These are phyloP conservation scores for Adineta ricciae DNA, from an alignment of 2,888 invertebrate genomes.

Conservation along the genomic window DNA sequence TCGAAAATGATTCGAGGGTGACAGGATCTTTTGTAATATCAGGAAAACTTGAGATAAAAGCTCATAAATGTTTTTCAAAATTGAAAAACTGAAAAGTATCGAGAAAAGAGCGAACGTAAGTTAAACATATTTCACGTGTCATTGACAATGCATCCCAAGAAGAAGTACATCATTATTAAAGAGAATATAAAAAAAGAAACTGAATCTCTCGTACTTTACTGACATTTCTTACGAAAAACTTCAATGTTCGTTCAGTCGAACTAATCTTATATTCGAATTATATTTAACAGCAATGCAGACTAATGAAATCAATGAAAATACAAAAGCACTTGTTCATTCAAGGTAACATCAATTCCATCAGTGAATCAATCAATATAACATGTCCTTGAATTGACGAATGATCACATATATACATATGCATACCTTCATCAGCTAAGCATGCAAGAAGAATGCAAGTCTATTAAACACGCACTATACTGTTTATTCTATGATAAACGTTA, in stretches of 20 bases:
- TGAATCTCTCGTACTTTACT: not conserved
- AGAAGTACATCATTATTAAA: not conserved
- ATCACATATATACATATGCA: not conserved
- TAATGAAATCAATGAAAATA: not conserved
- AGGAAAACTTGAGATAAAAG: not conserved
- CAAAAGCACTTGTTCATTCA: not conserved
- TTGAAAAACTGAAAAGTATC: not conserved
- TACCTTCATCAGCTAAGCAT: not conserved
- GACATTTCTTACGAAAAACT: not conserved
- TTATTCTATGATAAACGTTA: not conserved
- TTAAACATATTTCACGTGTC: not conserved
- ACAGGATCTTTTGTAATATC: not conserved
- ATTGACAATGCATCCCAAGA: not conserved
- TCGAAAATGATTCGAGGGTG: not conserved
- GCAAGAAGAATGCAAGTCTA: not conserved
- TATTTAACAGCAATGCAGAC: not conserved
- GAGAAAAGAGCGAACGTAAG: not conserved
- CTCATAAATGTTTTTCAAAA: not conserved
- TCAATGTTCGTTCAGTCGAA: not conserved
- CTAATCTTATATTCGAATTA: not conserved
- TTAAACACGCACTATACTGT: not conserved
- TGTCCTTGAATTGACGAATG: not conserved
- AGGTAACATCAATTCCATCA: not conserved
- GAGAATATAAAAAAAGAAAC: not conserved
- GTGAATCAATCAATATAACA: not conserved